Evolutionary conservation across 53 echinoderm and acorn worm species (phyloP).

Genomic region (Mesocentrotus franciscanus): DNA sequence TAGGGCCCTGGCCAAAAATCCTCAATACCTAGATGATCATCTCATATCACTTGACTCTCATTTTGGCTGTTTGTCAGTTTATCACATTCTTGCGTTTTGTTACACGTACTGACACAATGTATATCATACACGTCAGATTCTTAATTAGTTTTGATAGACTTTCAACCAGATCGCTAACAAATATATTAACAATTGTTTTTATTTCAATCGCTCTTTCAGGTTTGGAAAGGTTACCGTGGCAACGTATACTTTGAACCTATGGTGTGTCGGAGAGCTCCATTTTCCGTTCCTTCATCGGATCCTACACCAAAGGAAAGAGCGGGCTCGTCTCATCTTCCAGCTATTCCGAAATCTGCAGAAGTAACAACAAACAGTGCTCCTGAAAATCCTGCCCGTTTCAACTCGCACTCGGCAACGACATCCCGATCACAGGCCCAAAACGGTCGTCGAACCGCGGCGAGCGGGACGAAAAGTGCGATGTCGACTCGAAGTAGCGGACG

Average conservation of each 20-base stretch:
- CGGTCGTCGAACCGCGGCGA: conserved; percentile 22
- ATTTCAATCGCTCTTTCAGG: conserved; percentile 60
- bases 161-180: no score
- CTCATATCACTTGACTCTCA: no score
- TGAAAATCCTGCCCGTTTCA: neutral
- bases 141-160: no score
- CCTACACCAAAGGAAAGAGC: neutral
- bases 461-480: conserved; percentile 61
- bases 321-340: neutral
- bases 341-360: neutral
- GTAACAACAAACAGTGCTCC: neutral
- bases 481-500: conserved; percentile 65
- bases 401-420: conserved; percentile 33
- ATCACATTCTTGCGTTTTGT: no score
- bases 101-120: no score
- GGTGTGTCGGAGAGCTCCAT: conserved; percentile 76
- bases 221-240: conserved; percentile 97
- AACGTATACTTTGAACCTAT: conserved; percentile 97
- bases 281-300: neutral
- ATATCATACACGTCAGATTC: no score
- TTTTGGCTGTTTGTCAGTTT: no score
- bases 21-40: no score
- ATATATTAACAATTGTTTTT: neutral
- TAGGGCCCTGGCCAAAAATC: no score
- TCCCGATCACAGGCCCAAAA: neutral